Percentiles rank a stretch among this genome's conserved stretches.
Evolutionary conservation across 1,140 invertebrate species (phyloP).

Genomic region (Xylocopa sonorina): DNA sequence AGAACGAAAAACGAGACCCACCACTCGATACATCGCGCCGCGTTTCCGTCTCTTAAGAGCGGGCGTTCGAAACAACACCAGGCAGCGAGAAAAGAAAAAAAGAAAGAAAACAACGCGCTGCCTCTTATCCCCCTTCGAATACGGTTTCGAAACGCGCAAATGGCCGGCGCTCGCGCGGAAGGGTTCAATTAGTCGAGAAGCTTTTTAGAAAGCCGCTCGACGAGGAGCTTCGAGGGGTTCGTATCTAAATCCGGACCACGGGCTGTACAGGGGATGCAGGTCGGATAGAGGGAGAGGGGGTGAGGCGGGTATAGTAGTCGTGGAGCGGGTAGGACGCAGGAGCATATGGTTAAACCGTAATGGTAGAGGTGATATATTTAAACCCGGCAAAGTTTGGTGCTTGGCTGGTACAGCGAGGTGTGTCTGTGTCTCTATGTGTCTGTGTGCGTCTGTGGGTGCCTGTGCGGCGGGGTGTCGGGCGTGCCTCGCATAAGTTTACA

Average conservation of each 20-base stretch:
- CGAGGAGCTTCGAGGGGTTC: conserved; percentile 25
- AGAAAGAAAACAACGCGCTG: no score
- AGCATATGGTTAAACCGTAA: conserved; percentile 81
- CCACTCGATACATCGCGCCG: no score
- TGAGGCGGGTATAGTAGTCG: conserved; percentile 11
- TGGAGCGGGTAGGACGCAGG: conserved; percentile 32
- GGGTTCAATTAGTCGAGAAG: conserved; percentile 56
- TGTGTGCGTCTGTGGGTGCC: no score
- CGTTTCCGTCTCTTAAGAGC: no score
- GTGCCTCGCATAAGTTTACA: conserved; percentile 82
- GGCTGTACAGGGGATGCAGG: conserved; percentile 65
- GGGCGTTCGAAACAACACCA: not conserved
- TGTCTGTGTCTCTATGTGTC: no score
- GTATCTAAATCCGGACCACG: conserved; percentile 68
- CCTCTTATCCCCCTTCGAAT: conserved; percentile 3
- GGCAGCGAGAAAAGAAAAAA: no score
- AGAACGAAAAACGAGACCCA: no score
- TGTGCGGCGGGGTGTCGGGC: conserved; percentile 71
- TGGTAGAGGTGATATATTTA: conserved; percentile 80
- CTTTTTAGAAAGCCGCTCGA: no score
- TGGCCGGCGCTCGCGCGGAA: conserved; percentile 8
- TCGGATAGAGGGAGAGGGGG: conserved; percentile 38
- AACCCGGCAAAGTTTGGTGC: conserved; percentile 79
- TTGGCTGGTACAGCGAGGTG: conserved; percentile 58
- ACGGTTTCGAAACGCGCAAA: conserved; percentile 10